Evolutionary conservation across 2,888 invertebrate species (phyloP).

Genomic region (Theristus sp.): DNA sequence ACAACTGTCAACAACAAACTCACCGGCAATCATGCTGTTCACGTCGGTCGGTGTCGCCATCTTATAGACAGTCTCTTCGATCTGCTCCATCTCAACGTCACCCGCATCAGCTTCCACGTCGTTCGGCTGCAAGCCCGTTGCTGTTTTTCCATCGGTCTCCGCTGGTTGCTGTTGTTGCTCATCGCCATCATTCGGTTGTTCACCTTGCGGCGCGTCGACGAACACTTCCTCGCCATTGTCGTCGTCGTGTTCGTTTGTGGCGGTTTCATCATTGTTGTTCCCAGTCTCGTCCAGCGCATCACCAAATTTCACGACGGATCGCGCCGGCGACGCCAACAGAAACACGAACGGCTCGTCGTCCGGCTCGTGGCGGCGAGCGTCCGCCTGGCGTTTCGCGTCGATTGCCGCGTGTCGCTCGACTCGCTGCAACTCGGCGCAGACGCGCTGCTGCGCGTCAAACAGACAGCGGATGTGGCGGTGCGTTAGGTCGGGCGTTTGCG

Average conservation of each 20-base stretch:
- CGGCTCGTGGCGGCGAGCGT: too few species aligned
- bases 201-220: not conserved
- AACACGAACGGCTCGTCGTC: not conserved
- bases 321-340: not conserved
- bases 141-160: too few species aligned
- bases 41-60: not conserved
- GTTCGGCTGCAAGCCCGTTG: too few species aligned
- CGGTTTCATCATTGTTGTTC: not conserved
- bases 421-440: not conserved
- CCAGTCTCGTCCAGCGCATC: not conserved
- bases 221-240: not conserved
- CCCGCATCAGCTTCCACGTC: not conserved
- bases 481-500: not conserved
- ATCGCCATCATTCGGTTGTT: not conserved
- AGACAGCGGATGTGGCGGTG: not conserved
- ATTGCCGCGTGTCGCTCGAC: not conserved
- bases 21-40: not conserved
- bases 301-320: not conserved
- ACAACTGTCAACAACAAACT: too few species aligned
- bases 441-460: not conserved
- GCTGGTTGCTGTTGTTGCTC: not conserved
- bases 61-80: not conserved
- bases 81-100: not conserved
- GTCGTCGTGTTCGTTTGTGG: not conserved
- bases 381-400: not conserved